Percentiles rank a stretch among this genome's conserved stretches.
These are phyloP conservation scores for Drosophila rellima DNA, from an alignment of 2,888 invertebrate species.

Conservation along the genomic window DNA sequence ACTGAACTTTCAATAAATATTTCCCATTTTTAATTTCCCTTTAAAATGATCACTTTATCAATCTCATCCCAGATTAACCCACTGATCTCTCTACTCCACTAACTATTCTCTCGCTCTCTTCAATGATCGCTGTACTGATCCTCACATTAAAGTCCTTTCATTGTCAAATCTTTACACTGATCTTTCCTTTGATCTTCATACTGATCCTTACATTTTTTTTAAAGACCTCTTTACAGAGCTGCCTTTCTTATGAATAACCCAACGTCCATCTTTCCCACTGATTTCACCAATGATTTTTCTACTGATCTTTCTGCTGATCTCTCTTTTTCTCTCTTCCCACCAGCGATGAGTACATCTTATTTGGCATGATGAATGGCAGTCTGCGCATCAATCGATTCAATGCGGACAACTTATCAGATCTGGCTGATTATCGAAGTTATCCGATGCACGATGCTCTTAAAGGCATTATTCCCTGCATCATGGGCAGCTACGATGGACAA, in stretches of 20 bases:
- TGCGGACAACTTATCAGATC: constrained; percentile 86
- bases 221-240: no score
- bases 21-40: neutral
- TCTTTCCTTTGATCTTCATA: neutral
- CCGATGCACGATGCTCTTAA: constrained; percentile 92
- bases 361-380: constrained; percentile 88
- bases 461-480: constrained; percentile 89
- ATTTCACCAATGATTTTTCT: neutral
- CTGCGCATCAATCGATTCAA: constrained; percentile 87
- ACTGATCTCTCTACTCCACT: neutral
- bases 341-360: constrained; percentile 87
- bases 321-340: neutral
- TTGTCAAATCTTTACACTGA: neutral
- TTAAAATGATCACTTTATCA: neutral
- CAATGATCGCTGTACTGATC: neutral
- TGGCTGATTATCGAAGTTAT: constrained; percentile 89
- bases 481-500: constrained; percentile 87
- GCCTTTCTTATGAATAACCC: no score
- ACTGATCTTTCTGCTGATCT: neutral
- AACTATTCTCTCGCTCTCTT: neutral
- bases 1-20: no score
- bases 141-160: neutral
- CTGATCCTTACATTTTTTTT: no score
- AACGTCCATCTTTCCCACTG: neutral
- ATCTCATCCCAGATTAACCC: neutral